phyloP scores from a whole-genome alignment of 2,797 vertebrate genomes.

The Acipenser transmontanus region DNA sequence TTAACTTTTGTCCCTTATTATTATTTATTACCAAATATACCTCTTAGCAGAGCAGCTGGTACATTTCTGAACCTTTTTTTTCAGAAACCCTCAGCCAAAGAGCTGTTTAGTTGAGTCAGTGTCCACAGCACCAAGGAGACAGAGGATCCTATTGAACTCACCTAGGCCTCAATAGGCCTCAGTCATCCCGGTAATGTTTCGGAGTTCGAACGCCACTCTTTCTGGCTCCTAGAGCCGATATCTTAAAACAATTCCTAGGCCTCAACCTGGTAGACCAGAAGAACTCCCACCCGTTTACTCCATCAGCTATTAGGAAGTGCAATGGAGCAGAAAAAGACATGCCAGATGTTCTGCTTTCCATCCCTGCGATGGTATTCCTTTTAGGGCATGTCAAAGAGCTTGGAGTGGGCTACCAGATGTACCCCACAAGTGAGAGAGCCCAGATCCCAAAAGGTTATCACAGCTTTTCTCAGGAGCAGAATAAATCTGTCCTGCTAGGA shows the following conservation, averaged over 20 bases:
- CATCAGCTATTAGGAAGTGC: constrained; percentile 8
- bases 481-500: background rate
- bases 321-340: constrained; percentile 11
- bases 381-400: background rate
- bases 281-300: constrained; percentile 2
- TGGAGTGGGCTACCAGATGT: constrained; percentile 2
- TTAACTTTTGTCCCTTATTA: too few species aligned
- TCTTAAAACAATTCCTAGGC: background rate
- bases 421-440: background rate
- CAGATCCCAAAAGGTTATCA: background rate
- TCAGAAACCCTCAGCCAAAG: background rate
- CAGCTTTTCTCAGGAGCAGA: background rate
- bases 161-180: background rate
- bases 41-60: too few species aligned
- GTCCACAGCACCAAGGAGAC: background rate
- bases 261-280: constrained; percentile 8
- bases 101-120: background rate
- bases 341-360: constrained; percentile 6
- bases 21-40: too few species aligned
- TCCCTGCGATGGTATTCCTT: background rate
- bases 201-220: background rate
- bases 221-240: background rate
- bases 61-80: too few species aligned
- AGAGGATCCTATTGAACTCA: background rate
- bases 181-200: background rate